A percentile compares a stretch with the other conserved stretches of the same genome.
phyloP scores from a whole-genome alignment of 2,797 vertebrate species.

The Bradypus variegatus region DNA sequence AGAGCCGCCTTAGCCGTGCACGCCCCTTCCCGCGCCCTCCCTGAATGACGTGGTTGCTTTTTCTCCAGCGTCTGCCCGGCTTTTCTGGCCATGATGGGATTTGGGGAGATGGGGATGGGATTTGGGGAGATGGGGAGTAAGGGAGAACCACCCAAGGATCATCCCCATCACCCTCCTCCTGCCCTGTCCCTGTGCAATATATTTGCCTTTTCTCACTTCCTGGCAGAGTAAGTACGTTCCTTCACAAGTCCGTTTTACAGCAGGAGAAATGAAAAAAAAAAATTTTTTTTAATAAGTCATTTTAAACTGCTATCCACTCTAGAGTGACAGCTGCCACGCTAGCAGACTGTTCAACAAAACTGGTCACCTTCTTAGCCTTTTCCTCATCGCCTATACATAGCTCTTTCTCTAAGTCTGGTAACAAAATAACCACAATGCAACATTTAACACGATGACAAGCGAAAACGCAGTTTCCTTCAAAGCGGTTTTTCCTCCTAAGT shows the following conservation, averaged over 20 bases:
- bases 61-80: neutral
- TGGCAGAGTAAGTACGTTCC: neutral
- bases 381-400: neutral
- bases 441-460: neutral
- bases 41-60: neutral
- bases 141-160: neutral
- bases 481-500: neutral
- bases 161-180: neutral
- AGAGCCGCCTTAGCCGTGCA: neutral
- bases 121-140: no score
- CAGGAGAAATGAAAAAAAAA: neutral
- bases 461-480: neutral
- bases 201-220: neutral
- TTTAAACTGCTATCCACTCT: neutral
- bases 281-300: neutral
- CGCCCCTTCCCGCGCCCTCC: accelerated
- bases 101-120: no score
- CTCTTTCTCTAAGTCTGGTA: neutral
- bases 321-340: neutral
- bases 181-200: neutral
- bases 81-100: neutral
- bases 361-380: neutral
- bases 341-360: neutral
- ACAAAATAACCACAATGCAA: neutral
- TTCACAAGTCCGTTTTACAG: neutral